Conservation (phyloP, 1,140 invertebrate genomes). For the Stenopsyche tienmushanensis region DNA sequence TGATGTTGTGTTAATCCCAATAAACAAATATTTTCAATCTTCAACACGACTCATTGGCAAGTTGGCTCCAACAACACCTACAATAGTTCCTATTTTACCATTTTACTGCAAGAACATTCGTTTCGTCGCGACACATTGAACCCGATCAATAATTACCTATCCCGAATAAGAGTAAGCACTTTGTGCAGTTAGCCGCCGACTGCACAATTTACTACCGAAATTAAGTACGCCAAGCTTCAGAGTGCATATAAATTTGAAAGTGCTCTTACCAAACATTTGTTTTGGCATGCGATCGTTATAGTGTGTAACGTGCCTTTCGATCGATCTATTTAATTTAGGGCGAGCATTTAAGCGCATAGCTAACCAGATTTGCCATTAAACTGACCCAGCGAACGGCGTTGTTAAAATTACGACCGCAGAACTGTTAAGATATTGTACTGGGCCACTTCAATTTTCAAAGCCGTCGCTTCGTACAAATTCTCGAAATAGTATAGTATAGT, state of each 20-base stretch:
- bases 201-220: background rate
- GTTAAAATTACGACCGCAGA: too few species aligned
- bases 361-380: too few species aligned
- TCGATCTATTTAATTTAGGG: background rate
- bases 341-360: background rate
- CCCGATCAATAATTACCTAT: background rate
- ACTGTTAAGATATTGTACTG: too few species aligned
- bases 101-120: too few species aligned
- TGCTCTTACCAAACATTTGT: conserved; percentile 17
- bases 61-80: background rate
- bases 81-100: background rate
- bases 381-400: too few species aligned
- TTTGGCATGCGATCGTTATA: conserved; percentile 15
- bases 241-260: conserved; percentile 15
- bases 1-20: too few species aligned
- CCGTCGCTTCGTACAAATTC: too few species aligned
- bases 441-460: too few species aligned
- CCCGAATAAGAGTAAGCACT: too few species aligned
- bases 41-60: background rate
- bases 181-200: background rate
- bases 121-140: conserved; percentile 2
- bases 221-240: background rate
- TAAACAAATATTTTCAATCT: conserved; percentile 5
- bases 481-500: too few species aligned
- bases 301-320: conserved; percentile 5